Evolutionary conservation across 2,888 invertebrate genomes (phyloP), one percentile per base, ranked within the genome.

Genomic region (Eupeodes latifasciatus): DNA sequence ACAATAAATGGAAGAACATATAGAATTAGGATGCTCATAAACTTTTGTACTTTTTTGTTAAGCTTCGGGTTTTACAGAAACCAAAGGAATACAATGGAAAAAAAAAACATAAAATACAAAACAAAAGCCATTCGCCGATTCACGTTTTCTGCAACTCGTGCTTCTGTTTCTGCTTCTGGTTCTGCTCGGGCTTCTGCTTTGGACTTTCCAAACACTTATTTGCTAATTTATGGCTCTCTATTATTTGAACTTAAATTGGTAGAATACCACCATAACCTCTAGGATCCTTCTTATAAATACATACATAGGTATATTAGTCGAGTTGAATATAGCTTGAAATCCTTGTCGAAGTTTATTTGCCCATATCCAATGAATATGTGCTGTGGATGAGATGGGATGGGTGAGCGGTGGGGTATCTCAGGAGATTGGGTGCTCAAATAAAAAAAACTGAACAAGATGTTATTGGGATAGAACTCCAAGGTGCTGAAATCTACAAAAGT

Each of bases 191-290:
- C 51, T 34, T 36, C 40, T 69, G 76, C 36, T 72, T 16, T 49
- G 47, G 57, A 79, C 82, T 81, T 62, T 69, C 57, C 66, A n/a
- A 66, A 72, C 71, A 83, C 71, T 80, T 76, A 47, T 66, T 80
- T 80, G 76, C 53, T 81, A 87, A 87, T 87, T 87, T 87, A 87
- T 87, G 55, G 87, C 40, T 76, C 40, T 76, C 83, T 81, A 83
- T 87, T 87, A 87, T 81, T 76, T 76, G 53, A 71, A 76, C 57
- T 74, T 81, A 72, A 72, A 72, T 72, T 72, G 72, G 72, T 47
- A 71, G 69, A 57, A 59, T 51, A 69, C 72, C 57, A 69, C 72
- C 47, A 49, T 59, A 11, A 53, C 12, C 34, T 14, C 16, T 2
- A 14, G 27, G 34, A 59, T 47, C 7, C 34, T 59, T 34, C 59